These are phyloP conservation scores for Lepetodrilus schrolli DNA, from an alignment of 2,888 invertebrate genomes.

Conservation along the genomic window DNA sequence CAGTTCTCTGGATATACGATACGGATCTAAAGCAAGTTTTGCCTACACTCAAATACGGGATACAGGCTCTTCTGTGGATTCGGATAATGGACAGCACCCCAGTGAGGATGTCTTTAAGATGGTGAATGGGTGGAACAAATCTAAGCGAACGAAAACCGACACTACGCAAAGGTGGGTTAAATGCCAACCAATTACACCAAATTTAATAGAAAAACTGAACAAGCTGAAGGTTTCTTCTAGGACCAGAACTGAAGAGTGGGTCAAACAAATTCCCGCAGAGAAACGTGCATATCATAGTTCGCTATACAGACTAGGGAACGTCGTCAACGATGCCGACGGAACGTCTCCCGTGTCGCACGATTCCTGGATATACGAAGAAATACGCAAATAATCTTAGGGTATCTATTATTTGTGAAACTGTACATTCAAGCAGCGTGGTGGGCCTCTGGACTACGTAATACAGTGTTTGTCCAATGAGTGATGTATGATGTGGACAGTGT, in stretches of 20 bases:
- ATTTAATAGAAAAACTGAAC: neutral
- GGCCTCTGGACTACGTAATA: too few relatives aligned
- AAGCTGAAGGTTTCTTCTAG: neutral
- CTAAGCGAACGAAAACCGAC: neutral
- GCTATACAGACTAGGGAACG: neutral
- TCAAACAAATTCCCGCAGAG: slow-evolving; percentile 8
- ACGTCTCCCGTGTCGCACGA: neutral
- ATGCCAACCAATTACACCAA: slow-evolving; percentile 1
- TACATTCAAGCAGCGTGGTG: too few relatives aligned
- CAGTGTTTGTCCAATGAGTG: too few relatives aligned
- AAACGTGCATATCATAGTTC: slow-evolving; percentile 4
- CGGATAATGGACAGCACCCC: neutral
- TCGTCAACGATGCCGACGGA: neutral
- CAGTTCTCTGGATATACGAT: neutral
- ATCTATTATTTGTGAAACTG: too few relatives aligned
- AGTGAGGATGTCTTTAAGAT: neutral
- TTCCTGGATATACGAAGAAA: slow-evolving; percentile 4
- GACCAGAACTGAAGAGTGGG: slow-evolving; percentile 2
- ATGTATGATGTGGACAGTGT: too few relatives aligned
- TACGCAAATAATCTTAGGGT: neutral
- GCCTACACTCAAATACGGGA: neutral
- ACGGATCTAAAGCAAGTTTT: neutral
- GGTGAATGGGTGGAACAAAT: neutral
- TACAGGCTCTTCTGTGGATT: neutral
- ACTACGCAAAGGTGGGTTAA: neutral